Percentiles rank a stretch among this genome's conserved stretches.
Evolutionary conservation across 2,888 invertebrate species (phyloP).

Genomic region (Carpatolechia fugitivella): DNA sequence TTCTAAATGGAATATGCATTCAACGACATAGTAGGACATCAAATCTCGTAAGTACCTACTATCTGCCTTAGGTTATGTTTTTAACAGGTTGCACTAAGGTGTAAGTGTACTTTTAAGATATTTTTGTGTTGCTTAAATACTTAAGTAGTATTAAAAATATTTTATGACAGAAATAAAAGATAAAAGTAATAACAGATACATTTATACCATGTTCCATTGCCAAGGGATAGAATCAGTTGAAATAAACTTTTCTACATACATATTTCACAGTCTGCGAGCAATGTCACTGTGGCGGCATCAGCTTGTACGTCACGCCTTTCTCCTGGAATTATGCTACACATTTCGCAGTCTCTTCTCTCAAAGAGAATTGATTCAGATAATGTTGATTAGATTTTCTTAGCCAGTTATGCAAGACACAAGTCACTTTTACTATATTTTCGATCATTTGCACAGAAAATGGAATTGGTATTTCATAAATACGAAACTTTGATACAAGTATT

Average conservation of each 20-base stretch:
- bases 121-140: no score
- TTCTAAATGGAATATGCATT: no score
- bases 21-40: no score
- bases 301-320: constrained; percentile 19
- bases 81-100: no score
- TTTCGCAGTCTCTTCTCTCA: constrained; percentile 19
- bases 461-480: constrained; percentile 20
- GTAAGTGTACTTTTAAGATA: no score
- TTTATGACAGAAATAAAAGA: no score
- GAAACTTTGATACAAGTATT: constrained; percentile 24
- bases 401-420: constrained; percentile 31
- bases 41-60: no score
- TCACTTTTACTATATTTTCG: constrained; percentile 26
- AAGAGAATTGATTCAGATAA: constrained; percentile 19
- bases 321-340: constrained; percentile 16
- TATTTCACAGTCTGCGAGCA: constrained; percentile 23
- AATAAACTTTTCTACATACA: constrained; percentile 26
- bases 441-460: no score
- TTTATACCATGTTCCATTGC: constrained; percentile 30
- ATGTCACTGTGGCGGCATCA: constrained; percentile 21
- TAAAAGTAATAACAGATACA: no score
- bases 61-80: no score
- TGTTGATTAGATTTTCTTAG: constrained; percentile 20
- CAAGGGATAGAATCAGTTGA: constrained; percentile 26
- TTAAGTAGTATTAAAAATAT: no score